A percentile compares a stretch with the other conserved stretches of the same genome.
These are phyloP conservation scores for Chelon labrosus DNA, from an alignment of 2,797 vertebrate genomes.

Conservation along the genomic window DNA sequence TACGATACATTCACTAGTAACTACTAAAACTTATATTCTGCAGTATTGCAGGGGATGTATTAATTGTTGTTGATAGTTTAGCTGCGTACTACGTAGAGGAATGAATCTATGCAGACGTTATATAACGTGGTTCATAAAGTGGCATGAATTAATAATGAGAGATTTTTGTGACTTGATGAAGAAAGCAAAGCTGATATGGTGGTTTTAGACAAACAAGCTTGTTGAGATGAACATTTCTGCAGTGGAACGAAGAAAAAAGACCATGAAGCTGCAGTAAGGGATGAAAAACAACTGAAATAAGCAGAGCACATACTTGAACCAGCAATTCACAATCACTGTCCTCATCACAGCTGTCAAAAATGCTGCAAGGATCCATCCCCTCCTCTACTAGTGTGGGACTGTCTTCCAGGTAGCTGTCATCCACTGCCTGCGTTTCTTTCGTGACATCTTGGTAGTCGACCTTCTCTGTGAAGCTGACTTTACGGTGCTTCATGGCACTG, in stretches of 20 bases:
- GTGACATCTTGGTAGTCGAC: constrained; percentile 80
- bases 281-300: constrained; percentile 7
- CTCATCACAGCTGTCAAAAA: constrained; percentile 91
- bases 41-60: not conserved
- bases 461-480: constrained; percentile 92
- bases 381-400: constrained; percentile 94
- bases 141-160: not conserved
- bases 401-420: constrained; percentile 87
- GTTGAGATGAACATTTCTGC: not conserved
- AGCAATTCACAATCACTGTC: constrained; percentile 85
- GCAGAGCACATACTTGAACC: constrained; percentile 59
- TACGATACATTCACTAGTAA: not conserved
- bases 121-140: not conserved
- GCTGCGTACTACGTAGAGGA: not conserved
- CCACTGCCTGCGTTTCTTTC: constrained; percentile 60
- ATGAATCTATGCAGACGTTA: not conserved
- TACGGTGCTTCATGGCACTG: constrained; percentile 88
- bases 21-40: not conserved
- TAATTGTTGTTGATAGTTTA: not conserved
- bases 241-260: not conserved
- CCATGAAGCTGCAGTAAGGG: not conserved
- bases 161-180: not conserved
- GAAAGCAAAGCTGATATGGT: not conserved
- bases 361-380: constrained; percentile 87
- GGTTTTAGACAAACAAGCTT: not conserved